Percentiles rank a stretch among this genome's conserved stretches.
Evolutionary conservation across 1,140 invertebrate genomes (phyloP).

Genomic region (Drosophila rhopaloa): DNA sequence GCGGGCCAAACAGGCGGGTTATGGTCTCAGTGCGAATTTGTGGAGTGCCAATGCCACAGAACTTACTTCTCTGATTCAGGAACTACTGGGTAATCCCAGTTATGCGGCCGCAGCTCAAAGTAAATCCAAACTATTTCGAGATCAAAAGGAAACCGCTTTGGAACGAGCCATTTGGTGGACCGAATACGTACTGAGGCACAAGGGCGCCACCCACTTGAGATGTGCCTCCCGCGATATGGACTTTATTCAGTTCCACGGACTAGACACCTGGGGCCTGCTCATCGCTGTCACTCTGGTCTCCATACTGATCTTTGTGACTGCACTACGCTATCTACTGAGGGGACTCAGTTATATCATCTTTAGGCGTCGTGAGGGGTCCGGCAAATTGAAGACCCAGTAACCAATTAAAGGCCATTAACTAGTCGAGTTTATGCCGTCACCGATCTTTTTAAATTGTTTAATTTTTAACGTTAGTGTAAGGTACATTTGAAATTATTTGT

Average conservation of each 20-base stretch:
- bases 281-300: conserved; percentile 5
- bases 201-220: conserved; percentile 75
- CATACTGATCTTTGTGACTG: conserved; percentile 6
- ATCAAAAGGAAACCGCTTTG: conserved; percentile 87
- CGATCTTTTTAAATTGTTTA: background rate
- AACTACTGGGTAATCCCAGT: conserved; percentile 48
- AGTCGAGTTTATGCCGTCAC: conserved; percentile 12
- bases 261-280: conserved; percentile 84
- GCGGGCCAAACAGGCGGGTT: conserved; percentile 85
- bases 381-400: conserved; percentile 83
- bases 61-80: conserved; percentile 24
- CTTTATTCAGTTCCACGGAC: conserved; percentile 85
- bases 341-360: conserved; percentile 47
- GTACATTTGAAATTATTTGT: conserved; percentile 9
- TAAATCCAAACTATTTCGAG: conserved; percentile 79
- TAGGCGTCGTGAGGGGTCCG: conserved; percentile 62
- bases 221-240: conserved; percentile 55
- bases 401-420: conserved; percentile 31
- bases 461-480: background rate
- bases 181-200: conserved; percentile 88
- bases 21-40: conserved; percentile 77
- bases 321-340: conserved; percentile 9
- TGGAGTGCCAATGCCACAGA: conserved; percentile 40
- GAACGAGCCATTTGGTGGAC: conserved; percentile 90
- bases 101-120: conserved; percentile 45